Base-by-base conservation (phyloP, 1,140 invertebrate genomes). In the Maniola jurtina region DNA sequence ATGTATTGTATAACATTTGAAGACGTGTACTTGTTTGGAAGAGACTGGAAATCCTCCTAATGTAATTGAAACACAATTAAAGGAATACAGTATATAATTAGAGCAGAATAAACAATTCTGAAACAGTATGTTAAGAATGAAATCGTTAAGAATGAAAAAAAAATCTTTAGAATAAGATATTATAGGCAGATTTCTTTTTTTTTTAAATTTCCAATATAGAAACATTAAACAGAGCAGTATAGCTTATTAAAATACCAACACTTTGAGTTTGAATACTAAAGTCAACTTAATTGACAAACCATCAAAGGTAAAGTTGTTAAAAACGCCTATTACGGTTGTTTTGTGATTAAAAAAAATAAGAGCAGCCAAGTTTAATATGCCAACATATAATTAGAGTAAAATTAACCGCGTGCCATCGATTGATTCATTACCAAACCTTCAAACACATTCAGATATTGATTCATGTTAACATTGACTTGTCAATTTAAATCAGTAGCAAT, bases 401-500 rank as follows among this genome's bases (percentile, higher is more conserved):
- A 57, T 57, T 57, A 57, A 57, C 36, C 14, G 55, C 55, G 35
- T 56, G 54, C 54, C 54, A 56, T 36, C 55, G n/a, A 38, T 57
- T 57, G 55, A 57, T 57, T 57, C 14, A 57, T 57, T 57, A 40
- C 15, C 36, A 57, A 57, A 57, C 35, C 55, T 57, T 57, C 55
- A 16, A 36, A 57, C 8, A 25, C 35, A 35, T 55, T 55, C 55
- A 59, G 42, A 58, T 69, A 69, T 64, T 64, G 47, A 61, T 61
- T 61, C 47, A 52, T 13, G 34, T 48, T 8, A 67, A 67, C 64
- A 67, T 75, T 70, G 65, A 67, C 57, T 72, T 61, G 56, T 64
- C 55, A 57, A 66, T 73, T 68, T 66, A 69, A 76, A 76, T 71
- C 64, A 70, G 59, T 60, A 34, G 60, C 57, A 73, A 76, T 73